Percentiles rank a stretch among this genome's conserved stretches.
phyloP scores from a whole-genome alignment of 2,113 vertebrate genomes.

The Limanda limanda region DNA sequence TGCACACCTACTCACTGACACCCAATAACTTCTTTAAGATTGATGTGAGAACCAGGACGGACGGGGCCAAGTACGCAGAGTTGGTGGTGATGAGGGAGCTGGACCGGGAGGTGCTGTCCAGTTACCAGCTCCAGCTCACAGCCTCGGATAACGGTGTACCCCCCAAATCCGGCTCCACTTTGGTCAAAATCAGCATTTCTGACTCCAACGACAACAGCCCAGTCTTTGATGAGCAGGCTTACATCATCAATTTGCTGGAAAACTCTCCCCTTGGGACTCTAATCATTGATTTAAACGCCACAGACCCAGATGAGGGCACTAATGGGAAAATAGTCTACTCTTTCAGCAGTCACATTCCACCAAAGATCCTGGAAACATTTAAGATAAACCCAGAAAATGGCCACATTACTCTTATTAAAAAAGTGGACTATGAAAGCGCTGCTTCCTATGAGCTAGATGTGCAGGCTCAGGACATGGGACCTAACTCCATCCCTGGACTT shows the following conservation, averaged over 20 bases:
- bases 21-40: conserved; percentile 92
- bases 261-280: conserved; percentile 90
- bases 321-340: conserved; percentile 95
- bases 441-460: conserved; percentile 95
- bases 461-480: conserved; percentile 96
- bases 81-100: conserved; percentile 92
- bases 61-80: conserved; percentile 95
- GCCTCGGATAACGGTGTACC: conserved; percentile 93
- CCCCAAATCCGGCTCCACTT: conserved; percentile 90
- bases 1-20: conserved; percentile 92
- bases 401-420: conserved; percentile 91
- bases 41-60: conserved; percentile 91
- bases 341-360: conserved; percentile 93
- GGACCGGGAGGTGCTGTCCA: conserved; percentile 90
- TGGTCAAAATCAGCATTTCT: conserved; percentile 92
- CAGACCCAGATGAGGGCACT: conserved; percentile 97
- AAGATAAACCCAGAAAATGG: conserved; percentile 92
- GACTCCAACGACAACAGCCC: conserved; percentile 99
- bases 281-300: conserved; percentile 94
- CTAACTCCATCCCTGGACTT: conserved; percentile 96
- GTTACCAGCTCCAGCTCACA: conserved; percentile 91
- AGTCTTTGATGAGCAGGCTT: conserved; percentile 89
- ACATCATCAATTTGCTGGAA: conserved; percentile 88
- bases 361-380: conserved; percentile 93
- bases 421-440: conserved; percentile 91